Conservation (phyloP, 1,140 invertebrate species). For the Neelides sp. region DNA sequence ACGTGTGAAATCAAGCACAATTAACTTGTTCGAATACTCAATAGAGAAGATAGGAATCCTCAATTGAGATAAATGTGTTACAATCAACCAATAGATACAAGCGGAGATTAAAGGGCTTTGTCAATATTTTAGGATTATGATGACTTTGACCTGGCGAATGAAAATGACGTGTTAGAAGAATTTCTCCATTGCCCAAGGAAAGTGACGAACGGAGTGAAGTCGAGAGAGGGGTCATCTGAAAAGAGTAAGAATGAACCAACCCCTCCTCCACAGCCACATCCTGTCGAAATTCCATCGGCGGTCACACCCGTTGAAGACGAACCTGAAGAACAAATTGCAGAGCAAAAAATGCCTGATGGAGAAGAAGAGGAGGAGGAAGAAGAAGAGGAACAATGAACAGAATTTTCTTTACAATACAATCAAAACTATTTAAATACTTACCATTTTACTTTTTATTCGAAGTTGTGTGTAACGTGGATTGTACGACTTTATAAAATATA, state of each 20-base stretch:
- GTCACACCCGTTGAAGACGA: constrained; percentile 33
- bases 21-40: too few relatives aligned
- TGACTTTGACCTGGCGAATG: constrained; percentile 79
- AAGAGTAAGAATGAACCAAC: constrained; percentile 27
- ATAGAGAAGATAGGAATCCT: too few relatives aligned
- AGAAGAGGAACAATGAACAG: constrained; percentile 31
- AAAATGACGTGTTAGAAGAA: constrained; percentile 74
- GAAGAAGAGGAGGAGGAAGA: constrained; percentile 35
- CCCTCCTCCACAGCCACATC: constrained; percentile 10
- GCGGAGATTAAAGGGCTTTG: too few relatives aligned
- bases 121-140: constrained; percentile 76
- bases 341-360: constrained; percentile 14
- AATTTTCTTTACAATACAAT: constrained; percentile 12
- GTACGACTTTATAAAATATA: too few relatives aligned
- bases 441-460: too few relatives aligned
- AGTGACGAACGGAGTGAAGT: constrained; percentile 15
- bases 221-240: constrained; percentile 11
- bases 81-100: too few relatives aligned
- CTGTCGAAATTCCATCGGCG: neutral
- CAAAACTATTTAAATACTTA: constrained; percentile 4
- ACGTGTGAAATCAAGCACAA: too few relatives aligned
- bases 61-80: too few relatives aligned
- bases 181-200: constrained; percentile 44
- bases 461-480: too few relatives aligned
- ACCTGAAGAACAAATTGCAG: constrained; percentile 21